Evolutionary conservation across 1,140 invertebrate genomes (phyloP).

Genomic region (Chymomyza costata): DNA sequence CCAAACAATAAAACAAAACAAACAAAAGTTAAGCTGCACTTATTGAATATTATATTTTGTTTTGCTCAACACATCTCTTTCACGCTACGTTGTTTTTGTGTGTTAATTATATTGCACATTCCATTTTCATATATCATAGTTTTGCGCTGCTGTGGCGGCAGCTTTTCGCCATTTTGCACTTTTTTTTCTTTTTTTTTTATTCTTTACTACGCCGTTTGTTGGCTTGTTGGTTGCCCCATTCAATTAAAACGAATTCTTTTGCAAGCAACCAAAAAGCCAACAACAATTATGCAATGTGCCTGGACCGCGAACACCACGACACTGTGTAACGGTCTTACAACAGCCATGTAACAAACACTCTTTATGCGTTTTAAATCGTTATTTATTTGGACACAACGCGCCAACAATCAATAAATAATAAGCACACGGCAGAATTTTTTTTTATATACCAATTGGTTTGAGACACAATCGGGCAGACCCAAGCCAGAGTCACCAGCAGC

Average conservation of each 20-base stretch:
- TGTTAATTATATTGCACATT: slow-evolving; percentile 58
- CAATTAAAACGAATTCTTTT: too few relatives aligned
- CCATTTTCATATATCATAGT: slow-evolving; percentile 24
- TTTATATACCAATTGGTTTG: too few relatives aligned
- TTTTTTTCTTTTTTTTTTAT: too few relatives aligned
- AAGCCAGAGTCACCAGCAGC: slow-evolving; percentile 18
- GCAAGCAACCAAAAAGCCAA: slow-evolving; percentile 2
- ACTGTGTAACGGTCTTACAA: slow-evolving; percentile 26
- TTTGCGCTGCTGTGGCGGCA: slow-evolving; percentile 11
- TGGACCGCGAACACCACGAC: slow-evolving; percentile 16
- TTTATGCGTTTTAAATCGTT: slow-evolving; percentile 22
- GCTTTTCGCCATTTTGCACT: slow-evolving; percentile 12
- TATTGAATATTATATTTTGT: slow-evolving; percentile 57
- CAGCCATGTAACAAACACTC: too few relatives aligned
- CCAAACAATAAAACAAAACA: slow-evolving; percentile 19
- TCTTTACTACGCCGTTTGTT: too few relatives aligned
- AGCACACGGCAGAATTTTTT: slow-evolving; percentile 26
- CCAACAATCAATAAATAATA: slow-evolving; percentile 21
- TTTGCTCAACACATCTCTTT: slow-evolving; percentile 8
- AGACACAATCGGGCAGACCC: slow-evolving; percentile 3
- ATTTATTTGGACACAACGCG: slow-evolving; percentile 20
- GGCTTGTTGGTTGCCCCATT: slow-evolving; percentile 22
- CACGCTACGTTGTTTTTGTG: too few relatives aligned
- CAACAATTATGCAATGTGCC: slow-evolving; percentile 50
- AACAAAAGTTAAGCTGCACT: slow-evolving; percentile 39